Base-by-base conservation (phyloP, 2,888 invertebrate genomes). In the Synergus laeviventris region DNA sequence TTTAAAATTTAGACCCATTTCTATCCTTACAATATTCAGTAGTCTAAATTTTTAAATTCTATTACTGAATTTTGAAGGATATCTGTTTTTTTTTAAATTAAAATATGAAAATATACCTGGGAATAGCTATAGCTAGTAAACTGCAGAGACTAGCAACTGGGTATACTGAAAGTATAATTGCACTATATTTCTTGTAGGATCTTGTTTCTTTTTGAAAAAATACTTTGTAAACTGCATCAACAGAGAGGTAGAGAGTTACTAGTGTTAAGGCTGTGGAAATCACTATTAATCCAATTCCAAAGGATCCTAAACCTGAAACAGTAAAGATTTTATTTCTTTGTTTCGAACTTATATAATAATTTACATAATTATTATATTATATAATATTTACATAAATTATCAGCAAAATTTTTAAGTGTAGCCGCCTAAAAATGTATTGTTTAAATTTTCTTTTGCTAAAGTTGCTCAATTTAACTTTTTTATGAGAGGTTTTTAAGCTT, bases 131-230 rank as follows among this genome's bases (percentile, higher is more conserved):
- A 14, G 89, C 87, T 60, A 86, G 79, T 11, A 91, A 85, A 82
- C 90, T 88, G 78, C 87, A 88, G 14, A 89, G 76, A n/a, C 88
- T 88, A 21, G 88, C 86, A 60, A 90, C 80, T 11, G 91, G 91
- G 80, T 90, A 91, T 31, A 91, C 84, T 21, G 83, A 85, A 9
- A 90, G 77, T 62, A 90, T 83, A 42, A 84, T 66, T 38, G 88
- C 80, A 70, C 84, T 79, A 79, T 89, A 89, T 60, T 83, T 84
- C 81, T 89, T 90, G 81, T 88, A 88, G 2, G 81, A 81, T 39
- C 76, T 82, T 9, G 87, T 84, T n/a, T 89, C 87, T 64, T 87
- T 86, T 79, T 87, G 87, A n/a, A 79, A 81, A 36, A 88, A 78
- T 12, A 89, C 74, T 74, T 86, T 87, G 82, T 86, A 86, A 75